Conservation (phyloP, 2,797 vertebrate species). For the Sebastes minor region DNA sequence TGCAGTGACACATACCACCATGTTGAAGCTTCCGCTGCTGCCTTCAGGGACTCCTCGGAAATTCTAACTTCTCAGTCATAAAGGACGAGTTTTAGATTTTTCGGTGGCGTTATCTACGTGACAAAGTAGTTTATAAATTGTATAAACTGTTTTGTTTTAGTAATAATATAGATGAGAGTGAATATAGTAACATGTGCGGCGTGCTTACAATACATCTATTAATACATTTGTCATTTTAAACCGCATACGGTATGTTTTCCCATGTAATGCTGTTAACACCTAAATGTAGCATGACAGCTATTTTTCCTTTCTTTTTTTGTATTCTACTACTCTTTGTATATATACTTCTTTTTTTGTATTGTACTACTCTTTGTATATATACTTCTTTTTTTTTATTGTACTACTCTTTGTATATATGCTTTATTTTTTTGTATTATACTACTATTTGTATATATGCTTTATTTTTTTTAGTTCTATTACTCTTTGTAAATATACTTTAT, state of each 20-base stretch:
- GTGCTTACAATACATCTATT: background rate
- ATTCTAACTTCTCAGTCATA: fast-evolving
- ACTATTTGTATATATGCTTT: fast-evolving
- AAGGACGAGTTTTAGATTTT: background rate
- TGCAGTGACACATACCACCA: constrained; percentile 79
- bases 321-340: no score
- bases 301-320: background rate
- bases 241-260: fast-evolving
- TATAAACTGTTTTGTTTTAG: background rate
- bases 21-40: constrained; percentile 61
- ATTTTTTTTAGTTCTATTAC: no score
- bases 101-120: background rate
- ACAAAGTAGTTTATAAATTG: background rate
- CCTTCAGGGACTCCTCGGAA: constrained; percentile 49
- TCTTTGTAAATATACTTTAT: no score
- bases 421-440: fast-evolving
- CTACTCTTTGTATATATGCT: fast-evolving
- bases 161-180: background rate
- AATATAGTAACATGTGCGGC: background rate
- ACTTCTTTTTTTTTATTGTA: fast-evolving
- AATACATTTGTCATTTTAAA: background rate
- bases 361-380: no score
- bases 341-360: no score
- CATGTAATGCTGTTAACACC: background rate
- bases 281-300: no score